Base-by-base conservation (phyloP, 2,888 invertebrate species). In the Scaeva pyrastri region DNA sequence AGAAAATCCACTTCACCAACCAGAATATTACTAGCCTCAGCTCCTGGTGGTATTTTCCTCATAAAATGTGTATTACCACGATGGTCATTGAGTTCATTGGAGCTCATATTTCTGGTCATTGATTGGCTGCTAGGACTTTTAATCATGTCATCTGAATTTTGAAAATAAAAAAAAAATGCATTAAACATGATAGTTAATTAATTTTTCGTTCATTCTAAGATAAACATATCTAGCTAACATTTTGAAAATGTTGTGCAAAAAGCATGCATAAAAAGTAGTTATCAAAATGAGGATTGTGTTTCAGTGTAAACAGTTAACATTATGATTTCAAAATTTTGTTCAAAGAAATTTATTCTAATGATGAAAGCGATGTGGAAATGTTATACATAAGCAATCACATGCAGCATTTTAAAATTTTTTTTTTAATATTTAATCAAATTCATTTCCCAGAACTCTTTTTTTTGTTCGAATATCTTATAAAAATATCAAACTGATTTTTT, bases 1-100 rank as follows among this genome's bases (percentile, higher is more conserved):
- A 99, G 94, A 91, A 98, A 98, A 92, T 98, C 98, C 11, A 99
- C 97, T 93, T 99, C 99, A 23, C 99, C 99, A 0, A 99, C 98
- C 76, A 99, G 93, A 89, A 99, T 99, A 91, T 99, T 99, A 82
- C 98, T 98, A 1, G 99, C 98, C 93, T 99, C 99, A 1, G 99
- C 97, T 16, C 98, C 99, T 0, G 95, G 95, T 14, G 99, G 99
- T 91, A 99, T 97, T 93, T 99, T 99, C 86, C 97, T 95, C 97
- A 98, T 97, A 90, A 98, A 98, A 89, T 98, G 95, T 75, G 96
- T 95, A 91, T 98, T 98, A 88, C 96, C 95, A 94, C 97, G 94
- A 90, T 96, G 96, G 89, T 95, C 95, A 19, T 94, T 94, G 50
- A 94, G 91, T 84, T 94, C 94, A 55, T 92, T 93, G 26, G 96